Percentiles rank a stretch among this genome's conserved stretches.
Evolutionary conservation across 1,140 invertebrate species (phyloP).

Genomic region (Pogonomyrmex californicus): DNA sequence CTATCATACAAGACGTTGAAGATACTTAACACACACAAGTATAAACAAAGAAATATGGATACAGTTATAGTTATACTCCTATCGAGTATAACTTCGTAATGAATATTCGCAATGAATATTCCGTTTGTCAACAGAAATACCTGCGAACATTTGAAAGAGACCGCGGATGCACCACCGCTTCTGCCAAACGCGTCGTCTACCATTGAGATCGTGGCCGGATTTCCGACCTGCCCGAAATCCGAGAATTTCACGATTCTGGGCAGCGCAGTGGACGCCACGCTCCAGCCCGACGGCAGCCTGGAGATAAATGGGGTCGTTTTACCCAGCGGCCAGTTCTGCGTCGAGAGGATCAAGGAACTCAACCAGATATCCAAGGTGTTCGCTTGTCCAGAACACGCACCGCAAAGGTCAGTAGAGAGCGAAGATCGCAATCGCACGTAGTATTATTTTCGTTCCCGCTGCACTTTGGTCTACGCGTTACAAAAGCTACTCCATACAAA

Average conservation of each 20-base stretch:
- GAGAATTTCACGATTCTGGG: constrained; percentile 86
- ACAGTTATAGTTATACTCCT: too few relatives aligned
- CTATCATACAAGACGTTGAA: neutral
- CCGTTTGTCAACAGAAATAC: constrained; percentile 79
- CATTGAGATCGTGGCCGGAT: constrained; percentile 84
- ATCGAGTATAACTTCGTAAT: neutral
- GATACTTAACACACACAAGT: neutral
- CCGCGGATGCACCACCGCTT: constrained; percentile 81
- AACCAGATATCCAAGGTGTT: constrained; percentile 88
- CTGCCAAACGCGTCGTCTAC: constrained; percentile 78
- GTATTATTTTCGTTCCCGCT: neutral
- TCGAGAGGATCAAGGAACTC: constrained; percentile 88
- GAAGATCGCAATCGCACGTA: neutral
- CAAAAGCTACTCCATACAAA: neutral
- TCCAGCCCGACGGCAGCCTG: constrained; percentile 85
- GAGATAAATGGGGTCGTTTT: constrained; percentile 86
- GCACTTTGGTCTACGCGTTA: neutral
- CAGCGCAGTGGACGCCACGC: constrained; percentile 83
- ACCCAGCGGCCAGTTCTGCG: constrained; percentile 88
- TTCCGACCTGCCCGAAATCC: constrained; percentile 86
- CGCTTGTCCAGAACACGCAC: constrained; percentile 88
- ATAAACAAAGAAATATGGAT: too few relatives aligned
- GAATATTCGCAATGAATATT: neutral
- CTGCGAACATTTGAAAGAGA: constrained; percentile 82
- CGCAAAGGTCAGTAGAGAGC: constrained; percentile 76